Conservation (phyloP, 1,140 invertebrate genomes). For the Luehdorfia chinensis region DNA sequence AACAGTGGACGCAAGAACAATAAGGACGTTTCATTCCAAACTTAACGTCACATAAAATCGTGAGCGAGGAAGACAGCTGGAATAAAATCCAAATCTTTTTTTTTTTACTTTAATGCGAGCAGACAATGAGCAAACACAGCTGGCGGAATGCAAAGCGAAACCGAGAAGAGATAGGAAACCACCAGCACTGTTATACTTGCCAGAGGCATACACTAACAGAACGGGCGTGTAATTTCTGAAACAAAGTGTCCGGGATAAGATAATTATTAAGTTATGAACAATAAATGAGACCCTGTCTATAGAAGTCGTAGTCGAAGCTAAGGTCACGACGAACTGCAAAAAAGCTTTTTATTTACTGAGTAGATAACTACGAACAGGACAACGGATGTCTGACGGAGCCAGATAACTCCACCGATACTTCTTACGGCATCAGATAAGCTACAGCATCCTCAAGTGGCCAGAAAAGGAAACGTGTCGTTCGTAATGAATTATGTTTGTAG, state of each 20-base stretch:
- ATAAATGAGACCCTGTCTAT: constrained; percentile 34
- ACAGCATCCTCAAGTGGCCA: constrained; percentile 36
- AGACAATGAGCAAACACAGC: constrained; percentile 74
- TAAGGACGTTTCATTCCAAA: constrained; percentile 69
- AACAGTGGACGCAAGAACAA: constrained; percentile 53
- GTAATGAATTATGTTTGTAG: constrained; percentile 67
- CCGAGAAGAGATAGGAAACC: constrained; percentile 38
- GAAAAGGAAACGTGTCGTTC: constrained; percentile 55
- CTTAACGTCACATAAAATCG: constrained; percentile 72
- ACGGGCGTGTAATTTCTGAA: constrained; percentile 57
- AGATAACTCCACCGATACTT: constrained; percentile 35
- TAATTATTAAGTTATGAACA: constrained; percentile 56
- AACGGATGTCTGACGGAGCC: constrained; percentile 39
- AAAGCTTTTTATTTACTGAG: constrained; percentile 45
- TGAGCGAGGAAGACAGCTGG: constrained; percentile 53
- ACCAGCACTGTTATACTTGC: constrained; percentile 38
- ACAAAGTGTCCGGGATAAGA: constrained; percentile 54
- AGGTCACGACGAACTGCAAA: constrained; percentile 24
- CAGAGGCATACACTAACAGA: constrained; percentile 42
- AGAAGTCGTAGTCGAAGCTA: constrained; percentile 21
- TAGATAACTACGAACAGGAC: constrained; percentile 43
- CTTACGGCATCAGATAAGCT: constrained; percentile 63
- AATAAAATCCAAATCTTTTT: constrained; percentile 49
- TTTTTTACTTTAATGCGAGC: constrained; percentile 66
- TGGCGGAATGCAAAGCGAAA: constrained; percentile 71